Evolutionary conservation across 2,797 vertebrate genomes (phyloP), one percentile per base, ranked within the genome.

Genomic region (Propithecus perrieri): DNA sequence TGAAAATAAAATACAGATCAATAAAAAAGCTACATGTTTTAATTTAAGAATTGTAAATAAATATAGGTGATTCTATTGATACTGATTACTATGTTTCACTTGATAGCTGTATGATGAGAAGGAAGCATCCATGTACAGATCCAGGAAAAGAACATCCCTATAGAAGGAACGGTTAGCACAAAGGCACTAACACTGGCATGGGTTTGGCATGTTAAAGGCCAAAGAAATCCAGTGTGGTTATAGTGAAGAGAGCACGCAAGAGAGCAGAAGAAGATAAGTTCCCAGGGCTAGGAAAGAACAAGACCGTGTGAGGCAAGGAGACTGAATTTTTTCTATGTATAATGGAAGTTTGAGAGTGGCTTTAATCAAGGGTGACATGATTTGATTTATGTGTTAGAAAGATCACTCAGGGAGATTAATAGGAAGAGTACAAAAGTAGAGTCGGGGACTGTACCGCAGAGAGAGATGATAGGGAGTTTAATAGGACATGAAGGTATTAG

Each of bases 11-110:
- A 92, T 67, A 63, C 10, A 65, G 7, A 69, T 61, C 7, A 78
- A 57, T n/a, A 78, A 38, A 91, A 78, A 15, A 88, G 28, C 20
- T 89, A 30, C 57, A 30, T 46, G 83, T 74, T 88, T 75, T 15
- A 24, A 90, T 90, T n/a, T 63, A 55, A 85, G 33, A 92, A 69
- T 90, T 87, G 22, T 94, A 86, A 59, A 89, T n/a, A 83, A 85
- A 92, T 55, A 63, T 13, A 65, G 57, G 35, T 4, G 72, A 85
- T 75, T 83, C 43, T 83, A 12, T 85, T n/a, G 20, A 55, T 63
- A 43, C 22, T 38, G 72, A 30, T 38, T 50, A 63, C 53, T 81
- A 1, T 61, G 53, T 43, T 46, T 85, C 28, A 69, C 18, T 20
- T 43, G 35, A 74, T 38, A 38, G 11, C 24, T 50, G 10, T 76